These are phyloP conservation scores for Ischnus inquisitorius DNA, from an alignment of 2,888 invertebrate genomes.

Conservation along the genomic window DNA sequence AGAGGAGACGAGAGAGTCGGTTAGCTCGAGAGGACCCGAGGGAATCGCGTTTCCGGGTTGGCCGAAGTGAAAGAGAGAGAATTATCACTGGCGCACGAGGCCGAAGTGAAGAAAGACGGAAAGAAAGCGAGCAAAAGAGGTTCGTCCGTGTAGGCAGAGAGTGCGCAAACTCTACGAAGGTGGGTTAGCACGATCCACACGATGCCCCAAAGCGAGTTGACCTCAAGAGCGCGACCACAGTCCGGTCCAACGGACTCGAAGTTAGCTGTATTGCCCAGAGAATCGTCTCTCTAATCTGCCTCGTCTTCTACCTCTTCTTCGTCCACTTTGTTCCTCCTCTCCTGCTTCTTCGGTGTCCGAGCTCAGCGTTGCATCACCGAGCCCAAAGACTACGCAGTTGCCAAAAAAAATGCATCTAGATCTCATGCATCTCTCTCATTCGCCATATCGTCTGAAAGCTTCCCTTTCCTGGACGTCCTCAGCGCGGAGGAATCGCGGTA, in stretches of 20 bases:
- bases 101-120: constrained; percentile 29
- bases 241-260: constrained; percentile 71
- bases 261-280: constrained; percentile 69
- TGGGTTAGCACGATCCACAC: constrained; percentile 82
- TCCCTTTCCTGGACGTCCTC: neutral
- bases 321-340: constrained; percentile 58
- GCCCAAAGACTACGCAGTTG: constrained; percentile 28
- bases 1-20: constrained; percentile 45
- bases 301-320: constrained; percentile 70
- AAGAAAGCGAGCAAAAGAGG: constrained; percentile 53
- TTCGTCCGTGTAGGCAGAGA: constrained; percentile 58
- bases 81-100: constrained; percentile 23
- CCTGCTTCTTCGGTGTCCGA: constrained; percentile 10
- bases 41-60: constrained; percentile 67
- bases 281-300: constrained; percentile 80
- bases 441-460: constrained; percentile 34
- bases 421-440: no score
- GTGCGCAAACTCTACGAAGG: constrained; percentile 63
- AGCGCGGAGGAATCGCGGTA: neutral
- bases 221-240: constrained; percentile 80
- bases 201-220: constrained; percentile 85
- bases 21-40: constrained; percentile 55
- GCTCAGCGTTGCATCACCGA: constrained; percentile 30
- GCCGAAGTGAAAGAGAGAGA: constrained; percentile 55
- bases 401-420: constrained; percentile 57